Conservation (phyloP, 2,113 vertebrate genomes). For the Sarotherodon lohbergeri region DNA sequence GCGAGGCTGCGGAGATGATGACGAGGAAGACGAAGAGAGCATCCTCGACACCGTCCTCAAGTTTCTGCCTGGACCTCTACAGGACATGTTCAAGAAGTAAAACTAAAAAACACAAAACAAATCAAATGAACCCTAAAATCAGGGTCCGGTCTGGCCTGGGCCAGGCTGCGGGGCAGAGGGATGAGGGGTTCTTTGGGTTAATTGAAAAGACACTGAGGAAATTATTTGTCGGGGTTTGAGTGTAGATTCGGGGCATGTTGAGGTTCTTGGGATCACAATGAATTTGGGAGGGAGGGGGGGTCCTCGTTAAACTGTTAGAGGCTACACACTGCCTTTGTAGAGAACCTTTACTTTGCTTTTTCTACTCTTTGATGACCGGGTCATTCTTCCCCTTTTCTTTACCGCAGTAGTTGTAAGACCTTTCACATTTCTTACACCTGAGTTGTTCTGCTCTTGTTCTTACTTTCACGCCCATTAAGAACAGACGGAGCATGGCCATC, state of each 20-base stretch:
- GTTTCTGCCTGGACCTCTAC: conserved; percentile 93
- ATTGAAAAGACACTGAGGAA: not conserved
- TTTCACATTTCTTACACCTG: conserved; percentile 31
- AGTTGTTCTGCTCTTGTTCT: not conserved
- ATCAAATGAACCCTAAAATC: conserved; percentile 13
- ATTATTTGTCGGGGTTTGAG: not conserved
- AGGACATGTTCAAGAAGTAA: conserved; percentile 99
- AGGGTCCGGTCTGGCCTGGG: conserved; percentile 33
- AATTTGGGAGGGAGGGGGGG: not conserved
- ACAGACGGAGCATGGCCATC: not conserved
- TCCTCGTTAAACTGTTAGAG: conserved; percentile 58
- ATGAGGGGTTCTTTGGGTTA: conserved; percentile 14
- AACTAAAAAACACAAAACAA: conserved; percentile 6
- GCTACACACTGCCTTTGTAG: conserved; percentile 68
- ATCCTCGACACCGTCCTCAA: conserved; percentile 98
- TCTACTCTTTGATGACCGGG: conserved; percentile 23
- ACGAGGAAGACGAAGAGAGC: conserved; percentile 94
- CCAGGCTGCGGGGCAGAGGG: conserved; percentile 43
- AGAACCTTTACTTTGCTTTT: conserved; percentile 45
- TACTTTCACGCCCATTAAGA: not conserved
- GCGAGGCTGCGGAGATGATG: conserved; percentile 88
- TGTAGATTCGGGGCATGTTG: not conserved
- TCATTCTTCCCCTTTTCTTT: conserved; percentile 28
- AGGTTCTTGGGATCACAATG: not conserved
- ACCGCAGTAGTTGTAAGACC: not conserved